Percentiles rank a stretch among this genome's conserved stretches.
These are phyloP conservation scores for Pseudotriccus pelzelni DNA, from an alignment of 2,797 vertebrate genomes.

Conservation along the genomic window DNA sequence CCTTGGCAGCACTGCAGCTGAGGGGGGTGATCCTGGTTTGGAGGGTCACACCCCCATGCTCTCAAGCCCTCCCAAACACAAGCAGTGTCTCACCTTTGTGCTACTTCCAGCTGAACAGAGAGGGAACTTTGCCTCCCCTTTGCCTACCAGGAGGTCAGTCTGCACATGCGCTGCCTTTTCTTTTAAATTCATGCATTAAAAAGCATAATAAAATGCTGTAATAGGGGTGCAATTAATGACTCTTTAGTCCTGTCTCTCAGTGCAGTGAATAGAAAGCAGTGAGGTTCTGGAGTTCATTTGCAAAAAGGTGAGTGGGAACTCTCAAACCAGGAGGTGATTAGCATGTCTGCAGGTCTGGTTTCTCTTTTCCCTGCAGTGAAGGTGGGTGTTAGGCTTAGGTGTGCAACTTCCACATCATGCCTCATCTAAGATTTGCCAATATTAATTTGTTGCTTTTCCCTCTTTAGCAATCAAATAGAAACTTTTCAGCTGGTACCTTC, in stretches of 20 bases:
- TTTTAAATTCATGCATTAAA: not conserved
- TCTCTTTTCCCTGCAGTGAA: slow-evolving; percentile 34
- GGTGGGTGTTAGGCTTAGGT: slow-evolving; percentile 8
- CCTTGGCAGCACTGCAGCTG: not conserved
- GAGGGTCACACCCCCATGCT: rapidly evolving
- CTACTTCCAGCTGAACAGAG: not conserved
- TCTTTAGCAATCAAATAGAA: slow-evolving; percentile 49
- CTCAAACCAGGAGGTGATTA: not conserved
- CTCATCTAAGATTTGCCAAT: slow-evolving; percentile 22
- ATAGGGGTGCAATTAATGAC: not conserved
- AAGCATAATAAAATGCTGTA: not conserved
- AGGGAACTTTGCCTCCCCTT: not conserved
- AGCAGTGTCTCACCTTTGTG: not conserved
- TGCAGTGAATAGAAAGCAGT: not conserved
- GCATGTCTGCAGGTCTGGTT: slow-evolving; percentile 21
- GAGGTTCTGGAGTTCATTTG: not conserved
- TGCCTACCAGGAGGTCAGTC: not conserved
- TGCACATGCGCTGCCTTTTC: not conserved
- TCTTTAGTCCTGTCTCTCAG: not conserved
- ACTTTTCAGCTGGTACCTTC: slow-evolving; percentile 1
- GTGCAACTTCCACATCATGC: not conserved
- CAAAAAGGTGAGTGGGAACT: not conserved
- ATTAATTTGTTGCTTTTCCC: not conserved
- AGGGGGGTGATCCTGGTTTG: not conserved
- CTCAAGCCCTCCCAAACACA: not conserved